Percentiles rank a stretch among this genome's conserved stretches.
Conservation (phyloP, 2,888 invertebrate genomes). For the Argyra leucocephala region DNA sequence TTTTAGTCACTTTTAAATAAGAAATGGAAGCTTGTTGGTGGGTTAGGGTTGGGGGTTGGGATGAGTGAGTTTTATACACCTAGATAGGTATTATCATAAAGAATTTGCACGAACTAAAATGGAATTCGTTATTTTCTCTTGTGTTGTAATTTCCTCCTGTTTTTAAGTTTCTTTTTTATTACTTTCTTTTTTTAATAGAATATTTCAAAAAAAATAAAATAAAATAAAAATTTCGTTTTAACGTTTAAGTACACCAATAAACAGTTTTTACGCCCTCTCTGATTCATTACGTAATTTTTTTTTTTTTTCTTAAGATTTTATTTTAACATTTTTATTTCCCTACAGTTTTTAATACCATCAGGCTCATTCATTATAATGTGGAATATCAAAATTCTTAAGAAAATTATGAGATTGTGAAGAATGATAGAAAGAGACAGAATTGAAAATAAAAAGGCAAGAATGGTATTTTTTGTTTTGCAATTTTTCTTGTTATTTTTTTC, state of each 20-base stretch:
- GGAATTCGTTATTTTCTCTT: no score
- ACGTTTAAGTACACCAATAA: not conserved
- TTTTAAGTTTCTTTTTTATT: not conserved
- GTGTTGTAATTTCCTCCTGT: not conserved
- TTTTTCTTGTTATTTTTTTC: no score
- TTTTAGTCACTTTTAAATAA: no score
- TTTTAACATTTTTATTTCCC: not conserved
- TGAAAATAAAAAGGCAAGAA: not conserved
- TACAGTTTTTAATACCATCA: no score
- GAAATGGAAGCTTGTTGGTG: no score
- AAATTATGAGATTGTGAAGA: no score
- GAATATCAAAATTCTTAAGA: not conserved
- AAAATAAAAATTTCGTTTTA: not conserved
- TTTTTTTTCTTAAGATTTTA: not conserved
- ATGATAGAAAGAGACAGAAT: not conserved
- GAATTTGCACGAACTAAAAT: no score
- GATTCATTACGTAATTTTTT: constrained; percentile 3
- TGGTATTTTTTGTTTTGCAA: not conserved
- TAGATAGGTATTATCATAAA: no score
- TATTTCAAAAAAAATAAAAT: not conserved
- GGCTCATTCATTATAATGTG: no score
- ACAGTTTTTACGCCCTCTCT: not conserved
- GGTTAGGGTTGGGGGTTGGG: no score
- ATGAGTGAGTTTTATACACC: no score
- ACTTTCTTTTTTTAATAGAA: not conserved